A percentile compares a stretch with the other conserved stretches of the same genome.
Evolutionary conservation across 2,888 invertebrate species (phyloP).

Genomic region (Tetragonula carbonaria): DNA sequence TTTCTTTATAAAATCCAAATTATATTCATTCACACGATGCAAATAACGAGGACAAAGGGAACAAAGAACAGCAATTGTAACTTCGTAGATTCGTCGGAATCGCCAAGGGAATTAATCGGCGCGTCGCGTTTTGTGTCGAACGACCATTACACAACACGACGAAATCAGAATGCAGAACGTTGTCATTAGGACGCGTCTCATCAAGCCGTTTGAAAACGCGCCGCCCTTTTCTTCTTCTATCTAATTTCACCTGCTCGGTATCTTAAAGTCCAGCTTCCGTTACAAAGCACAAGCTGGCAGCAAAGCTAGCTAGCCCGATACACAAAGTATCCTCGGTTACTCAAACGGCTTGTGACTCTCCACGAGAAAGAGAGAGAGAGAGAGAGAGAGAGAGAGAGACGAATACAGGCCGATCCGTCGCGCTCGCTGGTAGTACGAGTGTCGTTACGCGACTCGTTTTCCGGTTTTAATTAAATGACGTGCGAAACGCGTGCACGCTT

Average conservation of each 20-base stretch:
- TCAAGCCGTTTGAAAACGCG: conserved; percentile 49
- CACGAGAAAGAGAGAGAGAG: conserved; percentile 12
- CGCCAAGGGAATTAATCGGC: conserved; percentile 17
- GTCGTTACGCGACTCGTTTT: conserved; percentile 71
- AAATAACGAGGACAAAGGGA: no score
- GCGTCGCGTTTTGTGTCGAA: conserved; percentile 5
- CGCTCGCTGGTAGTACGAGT: conserved; percentile 46
- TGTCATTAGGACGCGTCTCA: neutral
- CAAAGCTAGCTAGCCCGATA: neutral
- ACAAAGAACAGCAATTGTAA: neutral
- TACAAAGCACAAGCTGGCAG: conserved; percentile 40
- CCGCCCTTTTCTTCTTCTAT: conserved; percentile 52
- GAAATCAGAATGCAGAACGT: conserved; percentile 31
- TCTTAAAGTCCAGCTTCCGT: conserved; percentile 56
- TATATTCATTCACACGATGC: no score
- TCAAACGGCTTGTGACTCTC: conserved; percentile 27
- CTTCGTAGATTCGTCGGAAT: neutral
- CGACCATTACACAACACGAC: conserved; percentile 24
- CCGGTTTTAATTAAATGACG: conserved; percentile 70
- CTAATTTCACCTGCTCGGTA: conserved; percentile 65
- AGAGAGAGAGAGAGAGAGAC: no score
- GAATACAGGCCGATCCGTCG: conserved; percentile 30
- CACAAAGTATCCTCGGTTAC: neutral
- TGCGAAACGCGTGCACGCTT: conserved; percentile 59
- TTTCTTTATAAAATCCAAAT: no score